Evolutionary conservation across 2,113 vertebrate genomes (phyloP), one percentile per base, ranked within the genome.

Genomic region (Axis porcinus): DNA sequence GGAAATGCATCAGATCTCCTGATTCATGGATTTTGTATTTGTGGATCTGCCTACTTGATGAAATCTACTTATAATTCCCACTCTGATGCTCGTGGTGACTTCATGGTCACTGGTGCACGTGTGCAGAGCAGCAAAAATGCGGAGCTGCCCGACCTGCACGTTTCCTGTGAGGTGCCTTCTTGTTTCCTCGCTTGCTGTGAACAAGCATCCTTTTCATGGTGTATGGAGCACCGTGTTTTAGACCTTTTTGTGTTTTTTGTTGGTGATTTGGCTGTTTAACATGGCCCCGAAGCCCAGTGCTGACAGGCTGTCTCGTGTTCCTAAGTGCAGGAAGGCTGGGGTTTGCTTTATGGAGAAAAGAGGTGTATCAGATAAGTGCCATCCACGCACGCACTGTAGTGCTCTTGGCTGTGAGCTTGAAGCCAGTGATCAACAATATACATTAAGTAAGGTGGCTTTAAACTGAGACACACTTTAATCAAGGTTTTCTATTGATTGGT

Each of bases 1-100:
- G 89, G n/a, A 95, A 96, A 62, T 57, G 33, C 2, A 13, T 94
- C 43, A 28, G 55, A 36, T 28, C 8, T 95, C 60, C 45, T 85
- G 84, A 54, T 45, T 36, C 27, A 23, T 40, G 27, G 76, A 58
- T 50, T 85, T 92, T 14, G 6, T 94, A 33, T 47, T 64, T 58
- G 57, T 82, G 64, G 81, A 25, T 47, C 86, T n/a, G 47, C 47
- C 82, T 79, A 25, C 9, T 12, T 86, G 57, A n/a, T 67, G 45
- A 76, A 54, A 74, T 57, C 47, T 54, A 17, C 67, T 28, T 36
- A 76, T 36, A 64, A 87, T 8, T 6, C 47, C 36, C 50, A 50
- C 62, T 54, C 45, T 54, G 11, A 25, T 10, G 54, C 54, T 54
- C 1, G 5, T 11, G 43, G 30, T 27, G 13, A 17, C 28, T 10